These are phyloP conservation scores for Spilosoma lubricipeda DNA, from an alignment of 2,888 invertebrate genomes.

Conservation along the genomic window DNA sequence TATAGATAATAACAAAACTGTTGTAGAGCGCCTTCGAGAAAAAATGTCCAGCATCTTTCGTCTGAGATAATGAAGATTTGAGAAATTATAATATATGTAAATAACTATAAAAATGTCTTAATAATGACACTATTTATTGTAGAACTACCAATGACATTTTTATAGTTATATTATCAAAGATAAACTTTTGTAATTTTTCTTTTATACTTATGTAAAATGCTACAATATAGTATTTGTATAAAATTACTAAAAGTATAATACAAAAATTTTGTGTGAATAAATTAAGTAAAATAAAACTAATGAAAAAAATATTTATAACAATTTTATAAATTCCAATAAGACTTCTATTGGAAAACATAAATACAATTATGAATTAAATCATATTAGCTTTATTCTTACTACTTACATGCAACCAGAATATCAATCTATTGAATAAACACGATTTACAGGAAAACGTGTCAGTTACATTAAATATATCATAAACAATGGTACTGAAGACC, in stretches of 20 bases:
- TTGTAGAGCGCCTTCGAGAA: too few relatives aligned
- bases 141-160: background rate
- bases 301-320: too few relatives aligned
- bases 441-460: conserved; percentile 54
- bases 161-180: background rate
- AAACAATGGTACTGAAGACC: conserved; percentile 34
- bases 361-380: background rate
- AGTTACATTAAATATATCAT: conserved; percentile 43
- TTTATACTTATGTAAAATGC: background rate
- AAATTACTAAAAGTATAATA: background rate
- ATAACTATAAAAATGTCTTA: too few relatives aligned
- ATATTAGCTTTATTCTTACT: background rate
- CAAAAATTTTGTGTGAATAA: background rate
- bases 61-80: too few relatives aligned
- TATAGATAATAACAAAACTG: background rate
- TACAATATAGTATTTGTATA: background rate
- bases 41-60: too few relatives aligned
- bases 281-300: too few relatives aligned
- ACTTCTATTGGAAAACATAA: background rate
- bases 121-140: background rate
- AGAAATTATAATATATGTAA: too few relatives aligned
- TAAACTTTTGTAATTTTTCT: background rate
- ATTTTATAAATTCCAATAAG: background rate
- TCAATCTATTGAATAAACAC: conserved; percentile 25
- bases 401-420: background rate